A percentile compares a stretch with the other conserved stretches of the same genome.
Evolutionary conservation across 2,113 vertebrate genomes (phyloP).

Genomic region (Piaya cayana): DNA sequence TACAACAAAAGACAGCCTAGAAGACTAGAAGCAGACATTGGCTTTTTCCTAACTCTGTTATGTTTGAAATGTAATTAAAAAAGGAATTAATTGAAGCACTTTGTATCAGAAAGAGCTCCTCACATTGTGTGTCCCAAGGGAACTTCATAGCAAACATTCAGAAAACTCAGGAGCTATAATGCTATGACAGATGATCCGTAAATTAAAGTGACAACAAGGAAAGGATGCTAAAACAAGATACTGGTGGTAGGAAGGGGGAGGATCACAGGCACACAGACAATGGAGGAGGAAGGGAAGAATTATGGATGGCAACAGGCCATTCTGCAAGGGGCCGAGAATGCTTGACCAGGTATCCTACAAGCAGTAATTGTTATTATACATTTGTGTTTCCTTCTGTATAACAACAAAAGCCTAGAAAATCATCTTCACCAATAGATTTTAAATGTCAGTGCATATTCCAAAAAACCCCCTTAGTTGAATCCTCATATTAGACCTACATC

Average conservation of each 20-base stretch:
- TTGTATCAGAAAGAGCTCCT: not conserved
- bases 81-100: not conserved
- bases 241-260: not conserved
- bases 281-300: not conserved
- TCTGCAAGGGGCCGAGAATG: not conserved
- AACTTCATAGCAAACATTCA: not conserved
- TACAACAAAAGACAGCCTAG: not conserved
- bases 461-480: not conserved
- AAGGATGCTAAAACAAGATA: not conserved
- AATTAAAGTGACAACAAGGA: not conserved
- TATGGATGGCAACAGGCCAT: not conserved
- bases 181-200: not conserved
- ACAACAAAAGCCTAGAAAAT: not conserved
- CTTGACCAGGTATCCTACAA: not conserved
- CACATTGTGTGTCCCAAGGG: fast-evolving
- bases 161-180: not conserved
- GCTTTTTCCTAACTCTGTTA: not conserved
- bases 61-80: not conserved
- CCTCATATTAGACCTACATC: not conserved
- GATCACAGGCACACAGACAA: not conserved
- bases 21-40: not conserved
- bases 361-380: not conserved
- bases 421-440: not conserved
- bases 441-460: not conserved
- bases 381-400: not conserved